A percentile compares a stretch with the other conserved stretches of the same genome.
phyloP scores from a whole-genome alignment of 2,888 invertebrate species.

The Cheilosia pagana region DNA sequence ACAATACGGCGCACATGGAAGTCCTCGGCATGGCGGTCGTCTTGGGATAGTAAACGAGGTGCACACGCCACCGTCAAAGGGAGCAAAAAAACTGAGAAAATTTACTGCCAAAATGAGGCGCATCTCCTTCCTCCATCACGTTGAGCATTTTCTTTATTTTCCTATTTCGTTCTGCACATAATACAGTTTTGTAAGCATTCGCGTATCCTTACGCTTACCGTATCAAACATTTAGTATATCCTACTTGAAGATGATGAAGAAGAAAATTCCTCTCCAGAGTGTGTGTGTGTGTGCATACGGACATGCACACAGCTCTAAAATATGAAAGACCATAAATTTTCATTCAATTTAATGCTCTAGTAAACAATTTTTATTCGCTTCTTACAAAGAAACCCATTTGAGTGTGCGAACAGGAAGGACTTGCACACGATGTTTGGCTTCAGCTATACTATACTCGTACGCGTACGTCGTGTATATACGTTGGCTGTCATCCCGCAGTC shows the following conservation, averaged over 20 bases:
- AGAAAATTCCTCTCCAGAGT: constrained; percentile 6
- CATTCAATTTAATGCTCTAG: constrained; percentile 83
- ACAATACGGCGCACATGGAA: constrained; percentile 49
- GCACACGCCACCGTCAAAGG: constrained; percentile 22
- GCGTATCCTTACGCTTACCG: constrained; percentile 65
- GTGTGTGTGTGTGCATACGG: not conserved
- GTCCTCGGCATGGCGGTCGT: constrained; percentile 21
- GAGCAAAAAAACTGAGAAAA: constrained; percentile 22
- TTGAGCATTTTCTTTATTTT: constrained; percentile 26
- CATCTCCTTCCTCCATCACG: constrained; percentile 51
- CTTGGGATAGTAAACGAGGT: constrained; percentile 18
- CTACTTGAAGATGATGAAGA: constrained; percentile 3
- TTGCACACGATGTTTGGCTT: constrained; percentile 30
- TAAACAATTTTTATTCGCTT: constrained; percentile 81
- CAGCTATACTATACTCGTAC: not conserved
- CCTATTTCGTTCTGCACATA: constrained; percentile 23
- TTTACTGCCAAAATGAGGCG: constrained; percentile 51
- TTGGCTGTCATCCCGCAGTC: constrained; percentile 11
- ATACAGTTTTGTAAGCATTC: constrained; percentile 46
- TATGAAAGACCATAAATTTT: constrained; percentile 83
- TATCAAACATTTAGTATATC: constrained; percentile 67
- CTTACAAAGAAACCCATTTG: constrained; percentile 26
- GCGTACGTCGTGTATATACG: not conserved
- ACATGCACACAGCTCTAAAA: constrained; percentile 76
- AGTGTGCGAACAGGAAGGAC: constrained; percentile 13